Conservation (phyloP, 2,797 vertebrate genomes). For the Somateria mollissima region DNA sequence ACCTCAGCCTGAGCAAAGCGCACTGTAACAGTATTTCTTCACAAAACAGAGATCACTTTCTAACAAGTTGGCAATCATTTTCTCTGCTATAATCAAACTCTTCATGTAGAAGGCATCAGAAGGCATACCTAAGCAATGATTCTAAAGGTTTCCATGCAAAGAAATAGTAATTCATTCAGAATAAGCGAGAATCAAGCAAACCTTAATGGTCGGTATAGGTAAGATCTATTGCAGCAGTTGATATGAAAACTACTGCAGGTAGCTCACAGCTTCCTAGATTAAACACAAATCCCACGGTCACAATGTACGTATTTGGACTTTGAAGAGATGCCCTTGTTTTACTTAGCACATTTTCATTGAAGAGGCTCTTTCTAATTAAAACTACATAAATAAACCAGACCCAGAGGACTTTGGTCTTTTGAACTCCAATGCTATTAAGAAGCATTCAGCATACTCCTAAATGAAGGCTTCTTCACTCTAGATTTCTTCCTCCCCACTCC, state of each 20-base stretch:
- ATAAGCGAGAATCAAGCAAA: background rate
- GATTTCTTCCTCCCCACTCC: slow-evolving; percentile 21
- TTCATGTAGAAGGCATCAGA: background rate
- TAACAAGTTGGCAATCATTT: background rate
- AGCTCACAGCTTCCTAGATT: background rate
- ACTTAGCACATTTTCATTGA: slow-evolving; percentile 49
- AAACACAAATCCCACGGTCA: background rate
- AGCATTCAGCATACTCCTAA: slow-evolving; percentile 32
- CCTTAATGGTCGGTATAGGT: background rate
- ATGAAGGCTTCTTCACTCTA: slow-evolving; percentile 42
- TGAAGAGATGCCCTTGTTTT: slow-evolving; percentile 24
- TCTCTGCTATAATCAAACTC: background rate
- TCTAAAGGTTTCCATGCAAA: background rate
- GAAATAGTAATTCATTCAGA: background rate
- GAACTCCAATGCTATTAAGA: slow-evolving; percentile 39
- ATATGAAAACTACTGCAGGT: background rate
- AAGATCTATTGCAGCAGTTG: background rate
- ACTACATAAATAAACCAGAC: slow-evolving; percentile 31
- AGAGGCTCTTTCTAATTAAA: slow-evolving; percentile 57
- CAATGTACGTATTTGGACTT: background rate
- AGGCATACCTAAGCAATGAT: background rate
- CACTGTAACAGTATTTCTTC: background rate
- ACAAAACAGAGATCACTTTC: background rate
- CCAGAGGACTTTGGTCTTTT: slow-evolving; percentile 32
- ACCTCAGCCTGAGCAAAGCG: background rate